Evolutionary conservation across 35 echinoderm and acorn worm genomes (phyloP).

Genomic region (Hemicentrotus pulcherrimus): DNA sequence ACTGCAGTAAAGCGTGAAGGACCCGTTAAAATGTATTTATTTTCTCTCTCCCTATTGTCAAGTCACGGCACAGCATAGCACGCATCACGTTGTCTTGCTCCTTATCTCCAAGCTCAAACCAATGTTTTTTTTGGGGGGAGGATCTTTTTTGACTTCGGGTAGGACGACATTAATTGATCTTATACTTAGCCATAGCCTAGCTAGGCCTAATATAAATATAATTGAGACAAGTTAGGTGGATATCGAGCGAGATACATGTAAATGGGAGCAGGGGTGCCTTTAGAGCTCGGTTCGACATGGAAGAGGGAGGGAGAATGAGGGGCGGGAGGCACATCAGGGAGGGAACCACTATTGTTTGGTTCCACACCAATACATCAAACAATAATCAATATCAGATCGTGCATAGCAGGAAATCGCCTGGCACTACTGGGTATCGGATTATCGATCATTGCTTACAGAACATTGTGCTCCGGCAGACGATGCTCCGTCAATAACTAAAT

Average conservation of each 20-base stretch:
- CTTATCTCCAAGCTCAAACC: not conserved
- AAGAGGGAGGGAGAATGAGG: not conserved
- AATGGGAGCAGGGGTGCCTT: not conserved
- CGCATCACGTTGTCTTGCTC: not conserved
- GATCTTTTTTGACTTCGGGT: too few species aligned
- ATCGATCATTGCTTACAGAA: too few species aligned
- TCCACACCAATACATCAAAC: not conserved
- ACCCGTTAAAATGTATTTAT: not conserved
- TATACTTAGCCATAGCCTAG: not conserved
- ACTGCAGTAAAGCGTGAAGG: not conserved
- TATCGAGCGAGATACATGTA: not conserved
- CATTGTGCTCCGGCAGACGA: not conserved
- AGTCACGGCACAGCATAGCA: not conserved
- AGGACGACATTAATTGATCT: too few species aligned
- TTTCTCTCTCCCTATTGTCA: not conserved
- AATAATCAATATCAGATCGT: not conserved
- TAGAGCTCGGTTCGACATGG: too few species aligned
- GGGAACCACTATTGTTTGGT: not conserved
- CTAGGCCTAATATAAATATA: too few species aligned
- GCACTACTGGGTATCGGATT: too few species aligned
- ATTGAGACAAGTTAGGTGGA: not conserved
- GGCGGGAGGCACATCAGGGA: not conserved
- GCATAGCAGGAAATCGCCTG: not conserved
- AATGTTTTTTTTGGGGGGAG: too few species aligned
- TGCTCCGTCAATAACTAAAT: not conserved